Base-by-base conservation (phyloP, 2,888 invertebrate species). In the Lithophane ornitopus region DNA sequence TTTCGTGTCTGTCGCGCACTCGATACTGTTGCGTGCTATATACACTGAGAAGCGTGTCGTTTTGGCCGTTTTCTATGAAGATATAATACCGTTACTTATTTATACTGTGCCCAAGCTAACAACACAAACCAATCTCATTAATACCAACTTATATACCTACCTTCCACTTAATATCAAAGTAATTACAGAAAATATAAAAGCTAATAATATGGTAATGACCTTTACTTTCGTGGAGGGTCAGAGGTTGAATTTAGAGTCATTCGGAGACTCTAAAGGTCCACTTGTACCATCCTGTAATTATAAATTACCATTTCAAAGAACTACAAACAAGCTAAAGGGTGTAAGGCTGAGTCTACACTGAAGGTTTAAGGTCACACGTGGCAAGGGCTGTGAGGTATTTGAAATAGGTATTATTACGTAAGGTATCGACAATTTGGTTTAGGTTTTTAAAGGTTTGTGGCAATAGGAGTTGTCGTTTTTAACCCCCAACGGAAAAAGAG, bases 251-350 rank as follows among this genome's bases (percentile, higher is more conserved):
- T 83, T 76, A 67, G 54, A 63, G 67, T 65, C 81, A 61, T 46
- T 63, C 34, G 46, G 70, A 76, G 74, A 71, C 80, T 78, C 52
- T 22, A 72, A 66, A 74, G 84, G 78, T 80, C 59, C 56, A 54
- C 69, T 61, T 80, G 70, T 62, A 56, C 70, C 63, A 75, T 73
- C 69, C 74, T 62, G 80, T 87, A 85, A 87, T 87, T 88, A 89
- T 73, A 78, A 89, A 90, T 89, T 90, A 90, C 73, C 90, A 90
- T 90, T 86, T 89, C 90, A 88, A 89, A 89, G 89, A 87, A 84
- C 46, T 78, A 74, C 84, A 84, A 78, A 84, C 85, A 85, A 80
- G 81, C 75, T 69, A 59, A 80, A 56, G 65, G 73, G 62, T 73
- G 65, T 87, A 85, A 79, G 59, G 82, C 62, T 39, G 16, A 63